phyloP scores from a whole-genome alignment of 2,113 vertebrate genomes.

The Callaeas wilsoni region DNA sequence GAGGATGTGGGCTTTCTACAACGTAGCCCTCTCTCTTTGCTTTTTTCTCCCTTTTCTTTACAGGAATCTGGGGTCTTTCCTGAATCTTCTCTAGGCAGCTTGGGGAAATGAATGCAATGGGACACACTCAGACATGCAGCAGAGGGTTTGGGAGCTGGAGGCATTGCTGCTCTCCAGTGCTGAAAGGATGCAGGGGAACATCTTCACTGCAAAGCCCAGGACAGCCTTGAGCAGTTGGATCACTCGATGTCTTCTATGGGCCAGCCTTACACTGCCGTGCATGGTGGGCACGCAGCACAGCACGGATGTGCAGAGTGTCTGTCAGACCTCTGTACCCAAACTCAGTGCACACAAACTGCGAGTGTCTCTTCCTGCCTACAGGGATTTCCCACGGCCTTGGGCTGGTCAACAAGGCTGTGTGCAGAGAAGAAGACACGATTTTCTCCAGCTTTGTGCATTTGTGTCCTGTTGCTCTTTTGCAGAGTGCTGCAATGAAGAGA shows the following conservation, averaged over 20 bases:
- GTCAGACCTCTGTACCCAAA: background rate
- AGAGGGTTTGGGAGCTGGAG: background rate
- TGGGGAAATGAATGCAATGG: background rate
- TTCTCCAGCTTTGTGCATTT: background rate
- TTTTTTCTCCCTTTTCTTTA: background rate
- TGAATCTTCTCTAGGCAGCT: background rate
- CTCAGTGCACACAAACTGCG: background rate
- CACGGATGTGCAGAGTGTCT: background rate
- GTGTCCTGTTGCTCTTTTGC: background rate
- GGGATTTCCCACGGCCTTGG: background rate
- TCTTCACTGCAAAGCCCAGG: background rate
- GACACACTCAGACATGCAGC: background rate
- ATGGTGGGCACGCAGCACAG: background rate
- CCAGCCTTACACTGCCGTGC: rapidly evolving
- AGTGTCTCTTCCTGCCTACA: background rate
- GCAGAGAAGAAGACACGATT: background rate
- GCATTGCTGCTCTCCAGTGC: background rate
- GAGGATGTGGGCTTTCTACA: background rate
- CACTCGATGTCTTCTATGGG: background rate
- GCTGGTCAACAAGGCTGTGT: background rate
- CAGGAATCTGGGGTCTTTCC: background rate
- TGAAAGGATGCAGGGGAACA: background rate
- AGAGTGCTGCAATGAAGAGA: background rate
- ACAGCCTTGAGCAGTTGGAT: background rate
- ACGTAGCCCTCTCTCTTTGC: no score